These are phyloP conservation scores for Misgurnus mizolepis DNA, from an alignment of 2,113 vertebrate species.

Conservation along the genomic window DNA sequence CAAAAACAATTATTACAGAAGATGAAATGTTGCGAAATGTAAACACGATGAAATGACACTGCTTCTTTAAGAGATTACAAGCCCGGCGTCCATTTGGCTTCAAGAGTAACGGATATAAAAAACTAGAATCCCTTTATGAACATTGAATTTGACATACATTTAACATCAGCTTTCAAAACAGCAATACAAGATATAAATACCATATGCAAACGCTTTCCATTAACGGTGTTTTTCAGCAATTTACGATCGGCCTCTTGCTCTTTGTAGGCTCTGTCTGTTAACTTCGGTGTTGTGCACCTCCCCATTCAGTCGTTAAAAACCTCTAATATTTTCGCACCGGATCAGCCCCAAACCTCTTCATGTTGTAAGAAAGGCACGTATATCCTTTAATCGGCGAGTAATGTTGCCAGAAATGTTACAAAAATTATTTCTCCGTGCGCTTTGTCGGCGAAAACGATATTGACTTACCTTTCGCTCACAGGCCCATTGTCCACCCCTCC, in stretches of 20 bases:
- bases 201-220: conserved; percentile 34
- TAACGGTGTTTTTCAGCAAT: conserved; percentile 37
- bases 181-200: conserved; percentile 40
- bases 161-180: neutral
- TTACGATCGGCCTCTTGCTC: conserved; percentile 51
- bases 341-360: conserved; percentile 35
- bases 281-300: conserved; percentile 55
- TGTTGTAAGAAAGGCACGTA: conserved; percentile 10
- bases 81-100: conserved; percentile 53
- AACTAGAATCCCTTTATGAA: conserved; percentile 31
- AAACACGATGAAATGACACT: conserved; percentile 30
- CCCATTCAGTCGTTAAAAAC: conserved; percentile 47
- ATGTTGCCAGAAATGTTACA: conserved; percentile 53
- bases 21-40: neutral
- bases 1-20: neutral
- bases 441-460: conserved; percentile 82
- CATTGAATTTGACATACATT: neutral
- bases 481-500: conserved; percentile 86
- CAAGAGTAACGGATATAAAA: conserved; percentile 30
- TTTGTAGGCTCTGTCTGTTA: conserved; percentile 53
- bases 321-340: conserved; percentile 43
- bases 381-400: conserved; percentile 25
- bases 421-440: conserved; percentile 71
- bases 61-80: conserved; percentile 60
- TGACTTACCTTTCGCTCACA: conserved; percentile 88